A percentile compares a stretch with the other conserved stretches of the same genome.
phyloP scores from a whole-genome alignment of 2,888 invertebrate genomes.

The Oscheius sp. region DNA sequence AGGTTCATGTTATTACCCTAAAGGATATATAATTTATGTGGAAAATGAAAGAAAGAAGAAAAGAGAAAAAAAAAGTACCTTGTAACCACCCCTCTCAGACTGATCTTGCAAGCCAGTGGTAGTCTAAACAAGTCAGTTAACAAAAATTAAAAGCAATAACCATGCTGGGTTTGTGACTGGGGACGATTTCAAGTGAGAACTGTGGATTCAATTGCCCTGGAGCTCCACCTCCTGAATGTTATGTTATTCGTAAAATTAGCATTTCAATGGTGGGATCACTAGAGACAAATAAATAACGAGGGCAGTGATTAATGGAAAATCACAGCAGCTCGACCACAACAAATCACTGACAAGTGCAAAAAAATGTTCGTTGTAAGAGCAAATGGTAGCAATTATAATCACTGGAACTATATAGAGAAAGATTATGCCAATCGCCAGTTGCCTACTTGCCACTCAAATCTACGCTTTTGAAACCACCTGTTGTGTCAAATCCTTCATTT shows the following conservation, averaged over 20 bases:
- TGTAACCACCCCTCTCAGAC: background rate
- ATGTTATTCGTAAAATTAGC: background rate
- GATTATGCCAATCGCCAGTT: background rate
- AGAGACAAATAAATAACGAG: background rate
- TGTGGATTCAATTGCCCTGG: background rate
- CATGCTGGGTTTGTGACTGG: conserved; percentile 26
- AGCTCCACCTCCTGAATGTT: background rate
- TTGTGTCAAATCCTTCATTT: conserved; percentile 1
- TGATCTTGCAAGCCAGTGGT: background rate
- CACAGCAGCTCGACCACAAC: conserved; percentile 1
- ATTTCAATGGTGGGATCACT: background rate
- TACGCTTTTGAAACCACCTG: conserved; percentile 8
- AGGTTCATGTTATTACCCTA: conserved; percentile 37
- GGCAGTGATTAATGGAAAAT: conserved; percentile 3
- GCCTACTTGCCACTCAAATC: conserved; percentile 1
- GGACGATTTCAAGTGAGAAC: conserved; percentile 16
- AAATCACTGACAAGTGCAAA: too few species aligned
- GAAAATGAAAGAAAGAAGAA: background rate
- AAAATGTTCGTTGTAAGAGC: conserved; percentile 6
- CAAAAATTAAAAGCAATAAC: too few species aligned
- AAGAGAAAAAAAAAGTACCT: conserved; percentile 1
- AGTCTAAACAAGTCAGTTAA: too few species aligned
- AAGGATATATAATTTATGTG: background rate
- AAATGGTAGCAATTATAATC: background rate
- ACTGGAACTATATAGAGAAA: background rate